A percentile compares a stretch with the other conserved stretches of the same genome.
These are phyloP conservation scores for Sarcophaga carnaria DNA, from an alignment of 2,888 invertebrate species.

Conservation along the genomic window DNA sequence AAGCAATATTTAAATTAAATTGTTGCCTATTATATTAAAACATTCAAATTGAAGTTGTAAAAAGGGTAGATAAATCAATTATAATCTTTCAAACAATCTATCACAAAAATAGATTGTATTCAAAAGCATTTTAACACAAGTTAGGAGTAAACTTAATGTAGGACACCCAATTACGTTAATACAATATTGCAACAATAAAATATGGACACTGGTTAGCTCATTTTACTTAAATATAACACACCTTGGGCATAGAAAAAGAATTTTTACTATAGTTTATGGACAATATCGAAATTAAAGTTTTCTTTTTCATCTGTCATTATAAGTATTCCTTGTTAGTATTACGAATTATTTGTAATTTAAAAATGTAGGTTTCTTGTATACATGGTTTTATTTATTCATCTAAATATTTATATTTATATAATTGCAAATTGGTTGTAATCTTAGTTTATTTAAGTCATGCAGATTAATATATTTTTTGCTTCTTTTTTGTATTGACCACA, in stretches of 20 bases:
- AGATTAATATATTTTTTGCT: slow-evolving; percentile 22
- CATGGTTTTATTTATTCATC: slow-evolving; percentile 43
- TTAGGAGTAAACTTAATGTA: background rate
- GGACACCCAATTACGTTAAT: no score
- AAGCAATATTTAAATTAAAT: background rate
- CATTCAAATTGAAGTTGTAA: no score
- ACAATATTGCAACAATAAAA: no score
- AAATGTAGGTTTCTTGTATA: slow-evolving; percentile 48
- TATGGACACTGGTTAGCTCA: no score
- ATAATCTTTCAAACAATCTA: background rate
- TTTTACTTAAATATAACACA: background rate
- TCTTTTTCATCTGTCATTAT: background rate
- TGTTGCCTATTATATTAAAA: background rate
- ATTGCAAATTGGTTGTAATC: slow-evolving; percentile 53
- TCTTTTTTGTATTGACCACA: slow-evolving; percentile 44
- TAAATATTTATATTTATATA: slow-evolving; percentile 49
- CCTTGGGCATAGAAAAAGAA: background rate
- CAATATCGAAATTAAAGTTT: background rate
- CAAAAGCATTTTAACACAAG: background rate
- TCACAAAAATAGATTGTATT: background rate
- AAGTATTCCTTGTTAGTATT: slow-evolving; percentile 41
- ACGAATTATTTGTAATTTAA: slow-evolving; percentile 4
- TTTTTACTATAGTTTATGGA: background rate
- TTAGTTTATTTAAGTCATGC: slow-evolving; percentile 59
- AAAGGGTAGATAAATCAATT: no score